Conservation (phyloP, 92 coral and sea anemone genomes). For the Nematostella vectensis region DNA sequence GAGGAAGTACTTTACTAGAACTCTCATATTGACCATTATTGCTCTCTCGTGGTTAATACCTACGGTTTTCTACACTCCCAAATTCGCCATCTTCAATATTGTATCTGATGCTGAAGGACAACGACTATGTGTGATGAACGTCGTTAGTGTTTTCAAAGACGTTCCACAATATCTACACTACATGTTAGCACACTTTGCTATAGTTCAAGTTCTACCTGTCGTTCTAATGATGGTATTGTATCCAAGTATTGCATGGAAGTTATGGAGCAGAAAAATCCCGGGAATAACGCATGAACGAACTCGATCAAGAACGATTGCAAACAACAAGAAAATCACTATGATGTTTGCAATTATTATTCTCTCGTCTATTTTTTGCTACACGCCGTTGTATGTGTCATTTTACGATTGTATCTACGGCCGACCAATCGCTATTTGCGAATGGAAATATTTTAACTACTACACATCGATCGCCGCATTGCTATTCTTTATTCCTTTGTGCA, state of each 20-base stretch:
- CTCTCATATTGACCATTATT: not conserved
- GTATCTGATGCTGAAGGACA: not conserved
- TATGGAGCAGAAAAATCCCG: not conserved
- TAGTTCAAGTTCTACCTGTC: not conserved
- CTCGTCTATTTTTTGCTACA: slow-evolving; percentile 1
- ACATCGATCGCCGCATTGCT: not conserved
- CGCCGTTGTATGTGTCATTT: not conserved
- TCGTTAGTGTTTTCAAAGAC: not conserved
- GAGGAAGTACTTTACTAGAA: not conserved
- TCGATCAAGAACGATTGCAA: not conserved
- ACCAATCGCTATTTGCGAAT: not conserved
- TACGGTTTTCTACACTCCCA: not conserved
- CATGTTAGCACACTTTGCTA: not conserved
- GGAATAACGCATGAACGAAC: not conserved
- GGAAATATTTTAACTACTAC: not conserved
- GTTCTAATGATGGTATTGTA: not conserved
- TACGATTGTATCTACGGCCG: not conserved
- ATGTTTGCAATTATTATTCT: not conserved
- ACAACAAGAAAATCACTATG: not conserved
- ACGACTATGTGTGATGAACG: not conserved
- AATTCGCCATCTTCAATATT: not conserved
- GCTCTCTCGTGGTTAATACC: slow-evolving; percentile 1
- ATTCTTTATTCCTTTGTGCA: not conserved
- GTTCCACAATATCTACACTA: not conserved
- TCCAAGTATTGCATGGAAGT: not conserved